phyloP scores from a whole-genome alignment of 2,797 vertebrate genomes.

The Prionace glauca region DNA sequence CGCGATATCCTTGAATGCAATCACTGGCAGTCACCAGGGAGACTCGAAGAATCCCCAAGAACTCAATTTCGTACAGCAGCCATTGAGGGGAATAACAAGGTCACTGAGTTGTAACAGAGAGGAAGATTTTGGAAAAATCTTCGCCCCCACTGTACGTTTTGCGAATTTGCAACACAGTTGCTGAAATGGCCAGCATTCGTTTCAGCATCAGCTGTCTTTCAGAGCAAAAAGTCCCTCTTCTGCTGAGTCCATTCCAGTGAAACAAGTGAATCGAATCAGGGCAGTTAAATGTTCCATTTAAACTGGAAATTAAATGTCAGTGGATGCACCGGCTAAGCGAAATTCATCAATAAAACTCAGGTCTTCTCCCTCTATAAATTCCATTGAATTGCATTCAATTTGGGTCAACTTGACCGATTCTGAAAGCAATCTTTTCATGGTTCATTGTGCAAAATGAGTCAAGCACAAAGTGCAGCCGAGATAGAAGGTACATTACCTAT shows the following conservation, averaged over 20 bases:
- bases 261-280: neutral
- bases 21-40: neutral
- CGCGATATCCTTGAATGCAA: neutral
- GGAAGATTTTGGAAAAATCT: neutral
- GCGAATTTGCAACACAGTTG: neutral
- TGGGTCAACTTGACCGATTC: neutral
- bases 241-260: neutral
- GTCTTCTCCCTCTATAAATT: neutral
- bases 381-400: neutral
- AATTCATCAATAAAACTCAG: constrained; percentile 4
- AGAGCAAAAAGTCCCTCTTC: neutral
- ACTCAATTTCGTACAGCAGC: neutral
- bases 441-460: neutral
- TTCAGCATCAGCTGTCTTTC: neutral
- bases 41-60: neutral
- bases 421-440: neutral
- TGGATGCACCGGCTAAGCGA: neutral
- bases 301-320: constrained; percentile 15
- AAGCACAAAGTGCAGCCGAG: neutral
- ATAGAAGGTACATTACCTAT: neutral
- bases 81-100: neutral
- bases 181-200: neutral
- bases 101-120: neutral
- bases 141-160: neutral
- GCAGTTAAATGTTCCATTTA: neutral